Evolutionary conservation across 1,140 invertebrate species (phyloP).

Genomic region (Ips typographus): DNA sequence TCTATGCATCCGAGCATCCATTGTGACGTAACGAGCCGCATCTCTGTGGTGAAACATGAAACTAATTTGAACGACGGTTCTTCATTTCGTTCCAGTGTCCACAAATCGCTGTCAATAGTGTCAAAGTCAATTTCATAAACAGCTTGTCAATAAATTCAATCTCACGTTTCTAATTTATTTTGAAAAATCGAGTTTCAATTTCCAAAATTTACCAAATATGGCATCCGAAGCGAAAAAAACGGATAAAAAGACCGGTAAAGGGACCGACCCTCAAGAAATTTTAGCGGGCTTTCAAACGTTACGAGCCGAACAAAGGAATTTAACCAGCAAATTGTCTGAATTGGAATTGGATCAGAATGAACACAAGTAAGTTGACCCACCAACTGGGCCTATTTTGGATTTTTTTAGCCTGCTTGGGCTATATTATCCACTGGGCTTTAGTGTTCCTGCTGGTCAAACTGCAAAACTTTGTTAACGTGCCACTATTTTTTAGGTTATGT

Average conservation of each 20-base stretch:
- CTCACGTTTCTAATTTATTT: background rate
- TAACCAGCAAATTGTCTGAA: conserved; percentile 86
- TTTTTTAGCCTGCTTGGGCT: conserved; percentile 16
- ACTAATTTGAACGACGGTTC: too few relatives aligned
- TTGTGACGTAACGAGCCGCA: too few relatives aligned
- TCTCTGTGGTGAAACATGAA: too few relatives aligned
- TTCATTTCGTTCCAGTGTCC: too few relatives aligned
- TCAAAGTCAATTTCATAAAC: too few relatives aligned
- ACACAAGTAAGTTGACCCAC: conserved; percentile 76
- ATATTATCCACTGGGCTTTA: background rate
- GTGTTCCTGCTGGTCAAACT: too few relatives aligned
- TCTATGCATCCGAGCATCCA: too few relatives aligned
- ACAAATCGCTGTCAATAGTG: too few relatives aligned
- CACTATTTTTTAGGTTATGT: too few relatives aligned
- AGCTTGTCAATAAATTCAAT: too few relatives aligned
- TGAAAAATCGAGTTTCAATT: background rate
- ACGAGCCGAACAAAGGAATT: conserved; percentile 80
- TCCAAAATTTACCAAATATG: conserved; percentile 47
- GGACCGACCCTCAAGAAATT: conserved; percentile 73
- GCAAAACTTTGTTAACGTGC: too few relatives aligned
- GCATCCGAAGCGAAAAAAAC: conserved; percentile 50
- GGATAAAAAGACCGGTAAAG: conserved; percentile 53
- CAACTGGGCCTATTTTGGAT: conserved; percentile 7
- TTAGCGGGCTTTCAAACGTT: conserved; percentile 83
- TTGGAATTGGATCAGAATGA: conserved; percentile 92